These are phyloP conservation scores for Plusia festucae DNA, from an alignment of 2,888 invertebrate species.

Conservation along the genomic window DNA sequence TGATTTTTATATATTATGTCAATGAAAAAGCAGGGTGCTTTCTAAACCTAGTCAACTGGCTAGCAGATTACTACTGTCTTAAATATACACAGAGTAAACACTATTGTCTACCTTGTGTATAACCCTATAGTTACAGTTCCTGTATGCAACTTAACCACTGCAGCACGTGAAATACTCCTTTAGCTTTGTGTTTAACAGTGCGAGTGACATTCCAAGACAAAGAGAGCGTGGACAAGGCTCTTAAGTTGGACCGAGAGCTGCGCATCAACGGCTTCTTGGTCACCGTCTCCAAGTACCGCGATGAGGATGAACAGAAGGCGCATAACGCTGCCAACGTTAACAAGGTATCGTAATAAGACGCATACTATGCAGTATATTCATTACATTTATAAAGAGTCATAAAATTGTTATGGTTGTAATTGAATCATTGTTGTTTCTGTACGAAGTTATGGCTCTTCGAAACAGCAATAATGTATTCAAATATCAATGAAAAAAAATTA, in stretches of 20 bases:
- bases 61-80: not conserved
- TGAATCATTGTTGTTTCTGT: too few relatives aligned
- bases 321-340: constrained; percentile 78
- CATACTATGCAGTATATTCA: not conserved
- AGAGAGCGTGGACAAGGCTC: constrained; percentile 82
- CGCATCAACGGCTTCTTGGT: constrained; percentile 87
- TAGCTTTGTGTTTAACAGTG: constrained; percentile 67
- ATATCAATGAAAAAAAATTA: too few relatives aligned
- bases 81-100: not conserved
- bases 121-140: not conserved
- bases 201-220: constrained; percentile 85
- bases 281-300: constrained; percentile 86
- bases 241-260: constrained; percentile 86
- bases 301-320: constrained; percentile 86
- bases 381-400: not conserved
- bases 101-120: not conserved
- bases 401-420: too few relatives aligned
- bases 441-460: too few relatives aligned
- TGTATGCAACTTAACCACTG: not conserved
- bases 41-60: not conserved
- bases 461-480: too few relatives aligned
- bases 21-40: not conserved
- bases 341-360: constrained; percentile 67
- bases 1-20: too few relatives aligned
- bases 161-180: constrained; percentile 6